Evolutionary conservation across 2,888 invertebrate species (phyloP).

Genomic region (Cephus pulcher): DNA sequence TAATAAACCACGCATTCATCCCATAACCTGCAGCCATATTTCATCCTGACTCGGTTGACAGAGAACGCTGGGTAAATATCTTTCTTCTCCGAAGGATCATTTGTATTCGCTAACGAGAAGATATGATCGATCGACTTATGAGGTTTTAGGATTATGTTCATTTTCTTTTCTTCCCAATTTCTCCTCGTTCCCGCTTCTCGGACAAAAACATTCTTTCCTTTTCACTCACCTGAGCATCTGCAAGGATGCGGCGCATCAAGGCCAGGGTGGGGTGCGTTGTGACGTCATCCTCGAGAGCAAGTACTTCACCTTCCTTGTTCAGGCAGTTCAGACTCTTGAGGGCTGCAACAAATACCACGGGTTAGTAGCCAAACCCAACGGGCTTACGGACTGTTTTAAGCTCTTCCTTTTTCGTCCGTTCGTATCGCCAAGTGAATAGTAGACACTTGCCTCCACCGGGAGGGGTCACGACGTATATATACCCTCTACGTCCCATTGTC

Average conservation of each 20-base stretch:
- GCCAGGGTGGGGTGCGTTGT: conserved; percentile 79
- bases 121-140: not conserved
- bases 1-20: not conserved
- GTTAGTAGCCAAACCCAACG: not conserved
- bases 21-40: not conserved
- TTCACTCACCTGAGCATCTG: conserved; percentile 82
- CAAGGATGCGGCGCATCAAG: conserved; percentile 86
- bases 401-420: conserved; percentile 1
- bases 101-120: not conserved
- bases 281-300: conserved; percentile 61
- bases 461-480: not conserved
- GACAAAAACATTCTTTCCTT: not conserved
- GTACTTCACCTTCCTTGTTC: conserved; percentile 60
- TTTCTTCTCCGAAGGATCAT: not conserved
- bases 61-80: not conserved
- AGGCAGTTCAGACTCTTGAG: conserved; percentile 58
- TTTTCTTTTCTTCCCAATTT: not conserved
- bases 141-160: not conserved
- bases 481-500: not conserved
- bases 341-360: conserved; percentile 47
- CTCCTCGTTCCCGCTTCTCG: not conserved
- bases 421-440: conserved; percentile 1
- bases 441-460: conserved; percentile 1
- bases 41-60: not conserved
- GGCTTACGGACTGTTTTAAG: not conserved